Percentiles rank a stretch among this genome's conserved stretches.
Evolutionary conservation across 1,140 invertebrate species (phyloP).

Genomic region (Diorhabda carinulata): DNA sequence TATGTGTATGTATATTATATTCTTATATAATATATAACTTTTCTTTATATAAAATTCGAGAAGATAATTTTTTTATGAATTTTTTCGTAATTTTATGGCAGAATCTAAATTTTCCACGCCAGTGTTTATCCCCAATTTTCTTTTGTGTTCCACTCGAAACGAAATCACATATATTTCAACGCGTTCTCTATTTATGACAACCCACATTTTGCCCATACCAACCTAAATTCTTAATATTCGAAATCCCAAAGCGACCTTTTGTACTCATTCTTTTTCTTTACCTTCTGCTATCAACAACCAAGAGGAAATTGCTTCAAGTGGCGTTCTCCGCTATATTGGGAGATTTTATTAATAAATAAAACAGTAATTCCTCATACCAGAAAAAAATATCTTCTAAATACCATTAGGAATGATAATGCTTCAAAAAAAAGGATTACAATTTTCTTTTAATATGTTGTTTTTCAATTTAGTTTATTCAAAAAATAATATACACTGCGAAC

Average conservation of each 20-base stretch:
- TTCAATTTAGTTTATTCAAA: no score
- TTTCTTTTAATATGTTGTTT: no score
- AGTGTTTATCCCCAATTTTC: conserved; percentile 28
- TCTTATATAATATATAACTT: background rate
- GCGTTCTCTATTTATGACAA: conserved; percentile 38
- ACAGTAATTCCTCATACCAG: background rate
- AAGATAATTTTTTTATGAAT: background rate
- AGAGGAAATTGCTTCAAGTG: conserved; percentile 30
- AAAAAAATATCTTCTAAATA: no score
- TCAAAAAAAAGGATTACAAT: no score
- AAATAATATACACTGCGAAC: no score
- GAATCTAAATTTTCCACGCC: background rate
- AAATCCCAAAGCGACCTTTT: conserved; percentile 28
- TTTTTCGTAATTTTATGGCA: background rate
- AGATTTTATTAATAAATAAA: conserved; percentile 29
- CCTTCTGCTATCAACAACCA: conserved; percentile 27
- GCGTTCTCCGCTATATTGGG: conserved; percentile 23
- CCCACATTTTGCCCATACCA: conserved; percentile 26
- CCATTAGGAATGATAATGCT: no score
- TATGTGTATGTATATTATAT: background rate
- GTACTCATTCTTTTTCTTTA: conserved; percentile 27
- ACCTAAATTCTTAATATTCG: conserved; percentile 34
- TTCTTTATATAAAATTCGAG: background rate
- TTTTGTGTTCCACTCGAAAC: conserved; percentile 24
- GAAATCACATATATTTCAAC: conserved; percentile 38